Conservation (phyloP, 2,113 vertebrate genomes). For the Pachypanchax playfairii region DNA sequence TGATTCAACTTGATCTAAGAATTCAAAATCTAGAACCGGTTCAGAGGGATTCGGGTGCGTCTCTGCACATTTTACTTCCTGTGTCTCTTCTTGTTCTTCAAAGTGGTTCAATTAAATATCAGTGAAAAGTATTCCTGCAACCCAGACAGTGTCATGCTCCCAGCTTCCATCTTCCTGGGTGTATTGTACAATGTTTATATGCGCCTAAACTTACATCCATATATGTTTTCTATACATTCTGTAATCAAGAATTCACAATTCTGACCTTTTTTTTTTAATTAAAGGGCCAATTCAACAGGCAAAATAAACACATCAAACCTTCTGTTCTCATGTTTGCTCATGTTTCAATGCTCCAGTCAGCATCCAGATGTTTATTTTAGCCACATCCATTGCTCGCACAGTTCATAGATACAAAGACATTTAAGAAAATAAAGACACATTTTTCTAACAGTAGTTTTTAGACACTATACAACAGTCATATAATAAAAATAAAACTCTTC, state of each 20-base stretch:
- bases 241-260: constrained; percentile 70
- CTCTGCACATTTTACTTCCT: constrained; percentile 62
- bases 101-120: constrained; percentile 65
- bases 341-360: constrained; percentile 49
- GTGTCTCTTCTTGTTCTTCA: constrained; percentile 70
- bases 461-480: constrained; percentile 64
- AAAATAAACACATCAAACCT: constrained; percentile 71
- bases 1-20: too few species aligned
- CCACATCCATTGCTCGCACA: constrained; percentile 31
- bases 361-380: constrained; percentile 78
- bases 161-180: constrained; percentile 67
- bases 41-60: constrained; percentile 21
- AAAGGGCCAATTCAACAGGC: constrained; percentile 67
- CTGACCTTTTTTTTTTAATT: constrained; percentile 74
- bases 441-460: constrained; percentile 31
- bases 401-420: constrained; percentile 60
- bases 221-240: constrained; percentile 77
- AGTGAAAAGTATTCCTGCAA: constrained; percentile 54
- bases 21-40: constrained; percentile 16
- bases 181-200: constrained; percentile 72
- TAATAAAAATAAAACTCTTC: constrained; percentile 77
- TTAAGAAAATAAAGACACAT: constrained; percentile 44
- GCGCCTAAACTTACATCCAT: constrained; percentile 60
- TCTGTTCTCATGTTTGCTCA: not conserved
- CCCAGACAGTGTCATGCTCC: constrained; percentile 54